Base-by-base conservation (phyloP, 64 coral and sea anemone species). In the Dendrophyllia cribrosa region DNA sequence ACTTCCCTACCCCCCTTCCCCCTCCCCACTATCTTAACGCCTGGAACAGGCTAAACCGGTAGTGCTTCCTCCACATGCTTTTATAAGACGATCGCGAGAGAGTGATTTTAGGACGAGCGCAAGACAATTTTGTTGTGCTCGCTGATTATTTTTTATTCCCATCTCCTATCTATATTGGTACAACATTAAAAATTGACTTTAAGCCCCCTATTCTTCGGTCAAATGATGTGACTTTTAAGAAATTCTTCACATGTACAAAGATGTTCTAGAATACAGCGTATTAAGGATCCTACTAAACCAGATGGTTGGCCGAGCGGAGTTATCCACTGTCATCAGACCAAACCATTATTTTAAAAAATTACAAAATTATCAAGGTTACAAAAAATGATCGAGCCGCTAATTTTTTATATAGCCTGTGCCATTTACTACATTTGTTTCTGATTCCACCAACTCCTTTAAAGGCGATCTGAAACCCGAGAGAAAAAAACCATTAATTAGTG, bases 331-430 rank as follows among this genome's bases (percentile, higher is more conserved):
- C 61, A 84, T 43, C 19, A 84, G 62, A 23, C 80, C 20, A 50
- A 84, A 11, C 44, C 34, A 84, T 66, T 66, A 84, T 51, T 84
- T 61, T 84, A 84, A 46, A 66, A 84, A 84, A 60, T 67, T 84
- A 84, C 80, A 84, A 84, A 84, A 66, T 66, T 84, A 51, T 49
- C 45, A 68, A 63, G 20, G 61, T 68, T 68, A 84, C 80, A 84
- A 84, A 59, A 19, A 53, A 15, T 4, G 51, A 78, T 16, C 78
- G 43, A 62, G 53, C 43, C 15, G 7, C 3, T 21, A 66, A 84
- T 50, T 75, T 12, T 43, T 14, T 23, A 34, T 43, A 44, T 84
- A 84, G 43, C 59, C 80, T 66, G 80, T 60, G 3, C 80, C 80
- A 51, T 84, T 84, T 16, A 84, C 80, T 50, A 84, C 17, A 62